Conservation (phyloP, 2,888 invertebrate species). For the Chirona hameri region DNA sequence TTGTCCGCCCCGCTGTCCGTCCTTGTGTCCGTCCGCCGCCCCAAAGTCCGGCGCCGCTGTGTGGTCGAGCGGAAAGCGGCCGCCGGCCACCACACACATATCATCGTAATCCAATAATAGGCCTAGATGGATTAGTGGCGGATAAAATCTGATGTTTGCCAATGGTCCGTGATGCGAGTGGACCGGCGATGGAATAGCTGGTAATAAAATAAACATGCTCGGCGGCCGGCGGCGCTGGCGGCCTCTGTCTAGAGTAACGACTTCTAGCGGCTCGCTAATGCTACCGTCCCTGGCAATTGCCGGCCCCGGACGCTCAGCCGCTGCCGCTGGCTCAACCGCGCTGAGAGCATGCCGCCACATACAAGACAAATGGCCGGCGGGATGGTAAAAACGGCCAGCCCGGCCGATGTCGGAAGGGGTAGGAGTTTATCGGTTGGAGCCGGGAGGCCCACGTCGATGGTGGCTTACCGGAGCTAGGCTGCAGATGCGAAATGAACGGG, state of each 20-base stretch:
- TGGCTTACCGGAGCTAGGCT: too few relatives aligned
- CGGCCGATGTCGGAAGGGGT: too few relatives aligned
- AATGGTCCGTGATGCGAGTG: constrained; percentile 24
- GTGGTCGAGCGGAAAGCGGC: background rate
- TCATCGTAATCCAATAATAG: constrained; percentile 25
- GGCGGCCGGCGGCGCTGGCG: background rate
- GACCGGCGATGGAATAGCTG: constrained; percentile 10
- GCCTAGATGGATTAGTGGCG: constrained; percentile 7
- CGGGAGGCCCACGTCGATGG: too few relatives aligned
- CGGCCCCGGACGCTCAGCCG: background rate
- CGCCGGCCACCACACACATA: constrained; percentile 22
- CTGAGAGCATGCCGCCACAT: too few relatives aligned
- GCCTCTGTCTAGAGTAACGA: background rate
- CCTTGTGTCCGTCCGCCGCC: background rate
- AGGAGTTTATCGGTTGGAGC: too few relatives aligned
- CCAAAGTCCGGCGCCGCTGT: background rate
- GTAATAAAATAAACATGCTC: constrained; percentile 6
- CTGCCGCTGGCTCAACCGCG: too few relatives aligned
- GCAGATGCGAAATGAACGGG: too few relatives aligned
- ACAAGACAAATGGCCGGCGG: too few relatives aligned
- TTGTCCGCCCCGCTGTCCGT: background rate
- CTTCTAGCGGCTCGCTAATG: background rate
- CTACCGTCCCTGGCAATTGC: background rate
- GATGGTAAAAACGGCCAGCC: too few relatives aligned
- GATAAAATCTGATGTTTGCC: constrained; percentile 26